These are phyloP conservation scores for Volucella zonaria DNA, from an alignment of 2,888 invertebrate species.

Conservation along the genomic window DNA sequence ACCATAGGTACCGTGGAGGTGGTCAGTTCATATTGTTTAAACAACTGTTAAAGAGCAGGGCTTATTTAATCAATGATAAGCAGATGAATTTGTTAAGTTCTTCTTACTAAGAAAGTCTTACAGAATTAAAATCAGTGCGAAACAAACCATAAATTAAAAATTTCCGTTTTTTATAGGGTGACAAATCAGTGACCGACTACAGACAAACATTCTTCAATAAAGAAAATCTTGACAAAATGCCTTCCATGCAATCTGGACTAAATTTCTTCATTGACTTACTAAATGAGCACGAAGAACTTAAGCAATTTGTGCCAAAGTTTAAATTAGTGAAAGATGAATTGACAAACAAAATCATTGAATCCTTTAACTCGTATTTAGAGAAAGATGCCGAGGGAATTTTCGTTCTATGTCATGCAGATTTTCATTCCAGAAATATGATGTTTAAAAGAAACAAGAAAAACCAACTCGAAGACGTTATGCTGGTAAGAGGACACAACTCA, in stretches of 20 bases:
- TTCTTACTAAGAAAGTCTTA: too few relatives aligned
- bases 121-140: too few relatives aligned
- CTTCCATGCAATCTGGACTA: conserved; percentile 64
- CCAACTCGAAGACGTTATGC: conserved; percentile 75
- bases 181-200: conserved; percentile 28
- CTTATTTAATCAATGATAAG: too few relatives aligned
- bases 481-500: conserved; percentile 54
- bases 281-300: conserved; percentile 54
- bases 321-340: conserved; percentile 68
- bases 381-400: conserved; percentile 49
- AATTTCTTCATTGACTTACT: conserved; percentile 73
- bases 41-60: too few relatives aligned
- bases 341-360: conserved; percentile 21
- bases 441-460: conserved; percentile 70
- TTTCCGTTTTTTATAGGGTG: conserved; percentile 11
- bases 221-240: conserved; percentile 11
- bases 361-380: conserved; percentile 9
- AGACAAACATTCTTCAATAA: conserved; percentile 31
- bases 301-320: conserved; percentile 74
- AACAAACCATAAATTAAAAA: neutral
- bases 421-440: conserved; percentile 78
- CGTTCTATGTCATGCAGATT: conserved; percentile 78
- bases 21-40: too few relatives aligned
- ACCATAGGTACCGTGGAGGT: too few relatives aligned
- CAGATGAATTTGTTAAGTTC: too few relatives aligned